Percentiles rank a stretch among this genome's conserved stretches.
Conservation (phyloP, 2,113 vertebrate genomes). For the Tringa solitaria region DNA sequence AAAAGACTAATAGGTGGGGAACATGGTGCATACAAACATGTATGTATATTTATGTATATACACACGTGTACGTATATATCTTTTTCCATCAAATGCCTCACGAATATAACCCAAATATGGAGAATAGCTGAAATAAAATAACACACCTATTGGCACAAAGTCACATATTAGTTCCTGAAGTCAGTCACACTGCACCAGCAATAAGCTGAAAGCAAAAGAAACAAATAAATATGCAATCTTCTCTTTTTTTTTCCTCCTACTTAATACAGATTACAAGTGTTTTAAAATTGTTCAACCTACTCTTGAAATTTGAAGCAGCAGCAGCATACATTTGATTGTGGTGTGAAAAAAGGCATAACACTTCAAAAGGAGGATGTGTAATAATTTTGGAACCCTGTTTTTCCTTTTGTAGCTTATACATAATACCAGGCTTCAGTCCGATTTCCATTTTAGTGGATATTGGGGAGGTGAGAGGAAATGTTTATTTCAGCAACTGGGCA, state of each 20-base stretch:
- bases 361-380: neutral
- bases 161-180: neutral
- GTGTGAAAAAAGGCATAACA: neutral
- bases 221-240: neutral
- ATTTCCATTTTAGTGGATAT: conserved; percentile 25
- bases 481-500: conserved; percentile 12
- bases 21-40: neutral
- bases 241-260: neutral
- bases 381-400: neutral
- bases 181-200: neutral
- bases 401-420: neutral
- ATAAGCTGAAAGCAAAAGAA: neutral
- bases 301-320: neutral
- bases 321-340: neutral
- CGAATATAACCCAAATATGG: neutral
- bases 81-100: neutral
- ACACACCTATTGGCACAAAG: neutral
- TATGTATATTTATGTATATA: neutral
- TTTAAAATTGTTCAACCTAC: neutral
- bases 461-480: neutral
- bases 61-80: rapidly evolving
- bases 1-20: neutral
- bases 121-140: neutral
- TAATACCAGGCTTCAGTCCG: conserved; percentile 9
- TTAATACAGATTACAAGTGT: neutral